Conservation (phyloP, 2,113 vertebrate genomes). For the Anarhynchus alexandrinus region DNA sequence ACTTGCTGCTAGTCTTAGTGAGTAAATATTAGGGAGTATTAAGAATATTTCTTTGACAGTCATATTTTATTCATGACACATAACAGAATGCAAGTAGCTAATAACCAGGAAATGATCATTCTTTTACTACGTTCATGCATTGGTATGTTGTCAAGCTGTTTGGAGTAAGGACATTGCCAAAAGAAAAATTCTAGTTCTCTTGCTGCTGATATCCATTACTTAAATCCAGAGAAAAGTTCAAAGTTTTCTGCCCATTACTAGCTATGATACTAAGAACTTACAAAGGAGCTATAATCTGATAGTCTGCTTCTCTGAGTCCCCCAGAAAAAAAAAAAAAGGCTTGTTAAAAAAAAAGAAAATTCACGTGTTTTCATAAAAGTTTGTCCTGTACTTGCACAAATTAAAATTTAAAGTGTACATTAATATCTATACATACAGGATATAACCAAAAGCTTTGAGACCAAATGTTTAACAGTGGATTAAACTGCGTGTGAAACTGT, state of each 20-base stretch:
- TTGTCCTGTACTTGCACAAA: background rate
- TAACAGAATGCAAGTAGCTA: background rate
- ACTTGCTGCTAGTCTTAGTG: background rate
- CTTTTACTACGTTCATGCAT: background rate
- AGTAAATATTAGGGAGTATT: background rate
- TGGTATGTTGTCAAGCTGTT: background rate
- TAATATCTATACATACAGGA: background rate
- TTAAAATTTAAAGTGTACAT: background rate
- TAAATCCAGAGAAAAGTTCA: background rate
- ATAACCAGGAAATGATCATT: background rate
- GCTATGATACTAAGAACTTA: background rate
- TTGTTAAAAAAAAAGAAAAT: background rate
- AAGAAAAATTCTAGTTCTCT: background rate
- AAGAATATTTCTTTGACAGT: background rate
- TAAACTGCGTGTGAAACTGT: background rate
- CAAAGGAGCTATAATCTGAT: background rate
- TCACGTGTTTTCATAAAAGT: background rate
- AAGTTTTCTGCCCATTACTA: background rate
- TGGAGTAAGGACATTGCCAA: background rate
- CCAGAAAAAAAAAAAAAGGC: rapidly evolving
- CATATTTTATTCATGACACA: background rate
- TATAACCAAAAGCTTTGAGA: background rate
- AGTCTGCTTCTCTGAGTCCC: background rate
- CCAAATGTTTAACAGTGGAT: background rate
- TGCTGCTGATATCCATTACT: background rate